Percentiles rank a stretch among this genome's conserved stretches.
These are phyloP conservation scores for Adineta ricciae DNA, from an alignment of 2,888 invertebrate species.

Conservation along the genomic window DNA sequence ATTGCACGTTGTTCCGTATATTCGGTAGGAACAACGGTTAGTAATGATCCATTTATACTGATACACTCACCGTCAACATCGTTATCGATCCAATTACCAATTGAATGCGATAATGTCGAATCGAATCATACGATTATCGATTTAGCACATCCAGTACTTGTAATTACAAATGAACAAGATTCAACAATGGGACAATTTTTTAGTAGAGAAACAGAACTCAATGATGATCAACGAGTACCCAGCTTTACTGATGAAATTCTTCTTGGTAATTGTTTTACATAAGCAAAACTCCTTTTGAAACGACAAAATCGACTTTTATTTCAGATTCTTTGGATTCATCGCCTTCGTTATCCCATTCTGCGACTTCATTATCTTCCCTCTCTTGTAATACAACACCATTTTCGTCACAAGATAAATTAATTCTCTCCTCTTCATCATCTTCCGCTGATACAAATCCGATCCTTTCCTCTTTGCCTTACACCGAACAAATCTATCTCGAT, in stretches of 20 bases:
- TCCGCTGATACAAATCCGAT: not conserved
- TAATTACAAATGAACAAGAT: not conserved
- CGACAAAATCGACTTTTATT: too few species aligned
- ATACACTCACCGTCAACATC: not conserved
- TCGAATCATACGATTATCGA: not conserved
- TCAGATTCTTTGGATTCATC: not conserved
- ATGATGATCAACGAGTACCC: not conserved
- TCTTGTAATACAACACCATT: not conserved
- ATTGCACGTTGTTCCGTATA: not conserved
- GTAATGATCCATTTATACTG: not conserved
- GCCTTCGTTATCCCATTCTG: not conserved
- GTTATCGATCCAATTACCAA: not conserved
- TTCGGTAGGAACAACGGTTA: not conserved
- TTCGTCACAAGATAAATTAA: not conserved
- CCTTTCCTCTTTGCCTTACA: not conserved
- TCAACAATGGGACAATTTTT: not conserved
- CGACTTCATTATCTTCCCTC: not conserved
- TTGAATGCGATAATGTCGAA: not conserved
- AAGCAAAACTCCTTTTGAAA: not conserved
- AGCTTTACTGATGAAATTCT: not conserved
- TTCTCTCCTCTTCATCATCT: not conserved
- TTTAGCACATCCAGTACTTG: not conserved
- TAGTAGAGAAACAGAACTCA: not conserved
- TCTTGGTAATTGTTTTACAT: not conserved
- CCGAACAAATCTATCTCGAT: not conserved